Evolutionary conservation across 1,140 invertebrate species (phyloP).

Genomic region (Cherax quadricarinatus): DNA sequence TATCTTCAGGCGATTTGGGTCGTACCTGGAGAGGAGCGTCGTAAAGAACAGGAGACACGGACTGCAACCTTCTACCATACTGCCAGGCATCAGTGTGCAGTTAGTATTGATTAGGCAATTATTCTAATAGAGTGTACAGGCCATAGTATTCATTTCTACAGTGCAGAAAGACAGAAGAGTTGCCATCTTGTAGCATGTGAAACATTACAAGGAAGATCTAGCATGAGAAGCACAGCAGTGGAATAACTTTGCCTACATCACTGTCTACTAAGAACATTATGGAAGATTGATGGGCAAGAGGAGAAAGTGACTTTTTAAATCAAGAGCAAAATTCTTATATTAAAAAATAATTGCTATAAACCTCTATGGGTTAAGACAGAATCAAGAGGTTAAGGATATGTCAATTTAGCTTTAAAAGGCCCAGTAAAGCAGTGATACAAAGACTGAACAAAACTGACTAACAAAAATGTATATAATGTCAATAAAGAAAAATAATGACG

Average conservation of each 20-base stretch:
- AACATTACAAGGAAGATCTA: not conserved
- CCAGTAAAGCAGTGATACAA: too few relatives aligned
- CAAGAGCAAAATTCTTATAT: too few relatives aligned
- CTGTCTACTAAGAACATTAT: too few relatives aligned
- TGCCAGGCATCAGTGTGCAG: not conserved
- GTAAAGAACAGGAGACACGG: not conserved
- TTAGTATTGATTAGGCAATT: not conserved
- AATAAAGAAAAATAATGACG: too few relatives aligned
- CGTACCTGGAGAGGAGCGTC: conserved; percentile 8
- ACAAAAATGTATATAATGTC: too few relatives aligned
- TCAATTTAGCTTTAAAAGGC: too few relatives aligned
- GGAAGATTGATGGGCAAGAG: too few relatives aligned
- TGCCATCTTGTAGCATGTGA: not conserved
- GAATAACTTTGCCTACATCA: not conserved
- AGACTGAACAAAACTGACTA: too few relatives aligned
- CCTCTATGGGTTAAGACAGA: too few relatives aligned
- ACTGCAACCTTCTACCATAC: not conserved
- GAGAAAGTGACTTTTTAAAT: too few relatives aligned
- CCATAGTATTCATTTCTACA: not conserved
- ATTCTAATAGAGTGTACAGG: not conserved
- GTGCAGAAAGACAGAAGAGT: not conserved
- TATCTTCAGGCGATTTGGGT: conserved; percentile 12
- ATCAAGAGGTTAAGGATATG: too few relatives aligned
- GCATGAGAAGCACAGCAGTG: not conserved
- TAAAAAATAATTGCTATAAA: too few relatives aligned